Evolutionary conservation across 1,140 invertebrate genomes (phyloP), one percentile per base, ranked within the genome.

Genomic region (Lepidurus apus): DNA sequence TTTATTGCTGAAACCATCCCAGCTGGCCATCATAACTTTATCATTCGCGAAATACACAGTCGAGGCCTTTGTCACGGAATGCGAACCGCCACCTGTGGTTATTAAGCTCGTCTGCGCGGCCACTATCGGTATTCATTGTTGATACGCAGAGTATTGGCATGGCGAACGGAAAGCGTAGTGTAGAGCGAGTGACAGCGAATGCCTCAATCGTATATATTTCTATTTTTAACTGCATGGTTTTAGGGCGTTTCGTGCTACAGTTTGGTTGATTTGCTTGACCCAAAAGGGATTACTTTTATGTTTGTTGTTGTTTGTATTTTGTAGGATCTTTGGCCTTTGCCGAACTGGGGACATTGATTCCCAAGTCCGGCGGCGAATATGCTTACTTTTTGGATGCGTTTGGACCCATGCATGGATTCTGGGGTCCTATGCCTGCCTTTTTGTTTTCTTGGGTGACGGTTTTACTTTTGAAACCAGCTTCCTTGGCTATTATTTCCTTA

Each of bases 21-120:
- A 96, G 85, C 92, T 95, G 91, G 94, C 94, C 78, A 96, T 98
- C 83, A 96, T 97, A 83, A 94, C 93, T 83, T 86, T 97, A 80
- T 96, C 95, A 81, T 98, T 97, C 87, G 94, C 95, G 43, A 92
- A 97, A 84, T 98, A 98, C 85, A 91, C 94, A 42, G 92, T 95
- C n/a, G 93, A 95, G 82, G 93, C 95, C 11, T 96, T 97, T 84
- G 91, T 94, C 78, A 88, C 89, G 21, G 92, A 94, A 83, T 96
- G 93, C 83, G 90, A 93, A 83, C 92, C 92, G 74, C 92, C 93
- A 1, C 85, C 88, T 76, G 87, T 89, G 79, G 88, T 92, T 47
- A 91, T 93, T 77, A 94, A 94, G 86, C 88, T 94, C 83, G 92
- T 93, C 53, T 92, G 91, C 65, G 86, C 94, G 44, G 87, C 95